Evolutionary conservation across 2,797 vertebrate species (phyloP).

Genomic region (Potorous gilbertii): DNA sequence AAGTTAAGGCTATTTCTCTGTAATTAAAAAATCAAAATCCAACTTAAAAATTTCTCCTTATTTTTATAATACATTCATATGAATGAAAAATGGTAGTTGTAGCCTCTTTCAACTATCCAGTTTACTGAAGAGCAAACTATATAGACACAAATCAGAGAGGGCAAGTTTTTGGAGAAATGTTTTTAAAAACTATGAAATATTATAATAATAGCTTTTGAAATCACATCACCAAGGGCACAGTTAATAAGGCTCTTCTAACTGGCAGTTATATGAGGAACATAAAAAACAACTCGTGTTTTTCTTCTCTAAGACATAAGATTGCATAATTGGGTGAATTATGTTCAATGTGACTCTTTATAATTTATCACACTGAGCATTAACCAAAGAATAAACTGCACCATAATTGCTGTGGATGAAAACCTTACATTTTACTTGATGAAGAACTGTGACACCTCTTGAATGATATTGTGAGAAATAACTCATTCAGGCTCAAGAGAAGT

Average conservation of each 20-base stretch:
- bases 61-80: constrained; percentile 45
- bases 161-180: neutral
- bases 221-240: neutral
- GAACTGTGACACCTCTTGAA: neutral
- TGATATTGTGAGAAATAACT: neutral
- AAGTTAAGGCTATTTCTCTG: constrained; percentile 38
- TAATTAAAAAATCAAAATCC: constrained; percentile 31
- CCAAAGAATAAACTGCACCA: neutral
- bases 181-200: neutral
- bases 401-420: neutral
- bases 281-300: neutral
- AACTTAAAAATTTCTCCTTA: constrained; percentile 33
- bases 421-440: neutral
- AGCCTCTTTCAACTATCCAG: neutral
- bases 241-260: constrained; percentile 29
- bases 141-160: neutral
- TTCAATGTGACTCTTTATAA: neutral
- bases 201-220: neutral
- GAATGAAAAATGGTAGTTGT: neutral
- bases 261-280: neutral
- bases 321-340: neutral
- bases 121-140: neutral
- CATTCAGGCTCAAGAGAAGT: too few species aligned
- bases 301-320: constrained; percentile 1
- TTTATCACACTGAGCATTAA: neutral